Evolutionary conservation across 1,140 invertebrate species (phyloP), one percentile per base, ranked within the genome.

Genomic region (Nomia melanderi): DNA sequence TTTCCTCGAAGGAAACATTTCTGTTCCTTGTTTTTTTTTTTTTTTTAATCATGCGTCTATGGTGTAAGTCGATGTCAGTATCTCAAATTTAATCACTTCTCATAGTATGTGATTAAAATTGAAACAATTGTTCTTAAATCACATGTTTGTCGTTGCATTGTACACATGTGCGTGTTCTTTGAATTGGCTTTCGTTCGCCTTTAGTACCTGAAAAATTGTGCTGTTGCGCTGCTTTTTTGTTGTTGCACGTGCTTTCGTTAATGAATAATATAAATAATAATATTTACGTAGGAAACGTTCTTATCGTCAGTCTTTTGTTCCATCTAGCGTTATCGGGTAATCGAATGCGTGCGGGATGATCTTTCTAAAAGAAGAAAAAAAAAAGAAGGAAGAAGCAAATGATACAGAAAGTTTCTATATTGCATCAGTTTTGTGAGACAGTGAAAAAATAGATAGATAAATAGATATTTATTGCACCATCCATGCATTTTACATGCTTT

Each of bases 401-500:
- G 17, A n/a, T 50, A n/a, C n/a, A n/a, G 47, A 50, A 50, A 50
- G 47, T 50, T 50, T 50, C 47, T 50, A 50, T 29, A 56, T 56
- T 14, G 27, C 54, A 56, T 56, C 54, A 29, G 54, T 56, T 56
- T 56, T 17, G 54, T 27, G 27, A 29, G 25, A 56, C 54, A 29
- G 14, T 56, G 25, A 29, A 31, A 57, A 31, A 29, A 50, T 50
- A 50, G 47, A 50, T 50, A 50, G 47, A 50, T 50, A 50, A 50
- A 50, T 50, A 50, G 47, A 50, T 50, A 50, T 50, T 50, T 50
- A 50, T 50, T 50, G 47, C 47, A 50, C 47, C 17, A 50, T 50
- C 47, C 47, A 50, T 50, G 47, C 47, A 50, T 50, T 50, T 50
- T 50, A 50, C 47, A 50, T 50, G 47, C 47, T 50, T 50, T 50